Evolutionary conservation across 2,888 invertebrate genomes (phyloP).

Genomic region (Ormyrus nitidulus): DNA sequence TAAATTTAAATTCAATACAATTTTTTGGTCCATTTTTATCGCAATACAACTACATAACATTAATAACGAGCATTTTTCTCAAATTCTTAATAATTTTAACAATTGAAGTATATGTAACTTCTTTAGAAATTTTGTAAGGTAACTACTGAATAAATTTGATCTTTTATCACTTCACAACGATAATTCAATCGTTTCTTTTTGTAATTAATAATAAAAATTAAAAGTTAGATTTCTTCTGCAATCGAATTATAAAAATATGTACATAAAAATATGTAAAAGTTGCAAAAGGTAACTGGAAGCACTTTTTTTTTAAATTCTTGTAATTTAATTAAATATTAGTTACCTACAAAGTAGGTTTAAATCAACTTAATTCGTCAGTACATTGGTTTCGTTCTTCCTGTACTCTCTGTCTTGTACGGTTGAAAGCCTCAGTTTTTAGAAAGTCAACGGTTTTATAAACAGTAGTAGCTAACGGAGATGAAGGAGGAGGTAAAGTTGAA

Average conservation of each 20-base stretch:
- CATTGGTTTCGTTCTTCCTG: conserved; percentile 81
- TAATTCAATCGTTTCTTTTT: conserved; percentile 25
- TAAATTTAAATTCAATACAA: conserved; percentile 42
- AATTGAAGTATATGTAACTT: conserved; percentile 42
- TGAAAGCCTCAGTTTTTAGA: conserved; percentile 94
- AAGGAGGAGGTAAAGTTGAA: conserved; percentile 71
- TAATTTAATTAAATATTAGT: conserved; percentile 19
- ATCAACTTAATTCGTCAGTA: conserved; percentile 70
- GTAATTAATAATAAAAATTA: conserved; percentile 30
- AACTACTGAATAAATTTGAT: conserved; percentile 52
- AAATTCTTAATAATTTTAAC: conserved; percentile 54
- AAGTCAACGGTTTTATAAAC: conserved; percentile 96
- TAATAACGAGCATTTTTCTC: conserved; percentile 38
- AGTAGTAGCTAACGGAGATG: conserved; percentile 76
- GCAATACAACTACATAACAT: conserved; percentile 44
- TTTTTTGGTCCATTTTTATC: conserved; percentile 50
- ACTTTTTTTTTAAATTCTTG: conserved; percentile 39
- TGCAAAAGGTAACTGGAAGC: conserved; percentile 48
- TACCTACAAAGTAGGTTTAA: conserved; percentile 7
- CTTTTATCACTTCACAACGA: conserved; percentile 43
- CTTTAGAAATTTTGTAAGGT: conserved; percentile 48
- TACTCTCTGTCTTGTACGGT: conserved; percentile 88
- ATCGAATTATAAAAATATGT: not conserved
- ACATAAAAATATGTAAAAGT: conserved; percentile 30
- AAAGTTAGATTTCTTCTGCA: conserved; percentile 41